Evolutionary conservation across 2,113 vertebrate genomes (phyloP), one percentile per base, ranked within the genome.

Genomic region (Ailurus styani): DNA sequence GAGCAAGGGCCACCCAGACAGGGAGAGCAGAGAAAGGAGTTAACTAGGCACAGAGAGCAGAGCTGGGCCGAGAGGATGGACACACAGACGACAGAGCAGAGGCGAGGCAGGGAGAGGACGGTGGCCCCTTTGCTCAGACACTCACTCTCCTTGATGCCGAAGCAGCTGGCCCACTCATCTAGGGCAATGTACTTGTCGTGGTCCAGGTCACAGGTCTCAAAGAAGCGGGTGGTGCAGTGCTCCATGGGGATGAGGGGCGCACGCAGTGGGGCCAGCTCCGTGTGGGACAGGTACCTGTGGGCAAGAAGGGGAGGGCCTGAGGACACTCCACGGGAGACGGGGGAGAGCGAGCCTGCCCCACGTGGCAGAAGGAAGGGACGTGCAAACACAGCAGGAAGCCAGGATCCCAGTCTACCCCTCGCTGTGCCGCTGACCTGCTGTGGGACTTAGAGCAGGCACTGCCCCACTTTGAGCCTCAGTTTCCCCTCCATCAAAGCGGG

Each of bases 241-340:
- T 99, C 99, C 99, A 99, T 99, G 98, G 99, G 99, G 95, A 99
- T 99, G 96, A 99, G 99, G 6, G 99, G 99, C 0, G 99, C 99
- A 0, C 99, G 99, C 97, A 99, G 99, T 0, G 99, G 99, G 93
- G 99, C 98, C 98, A 99, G 99, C 99, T 99, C 99, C 0, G 99
- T 99, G 99, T 99, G 99, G 95, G 99, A 99, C 98, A 99, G 99
- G 98, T 99, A 99, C 90, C 99, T 99, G 98, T 13, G 50, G 0
- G 73, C 89, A 47, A 29, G 62, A 42, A 0, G 52, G 2, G 3
- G 5, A 10, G 40, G n/a, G 75, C 18, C 73, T 91, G 54, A 90
- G 47, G 73, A 20, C 4, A n/a, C 20, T 20, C 77, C 72, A 18
- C 40, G 17, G 12, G 57, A 52, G 50, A 23, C 8, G 15, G 40